Evolutionary conservation across 2,888 invertebrate genomes (phyloP).

Genomic region (Drepana falcataria): DNA sequence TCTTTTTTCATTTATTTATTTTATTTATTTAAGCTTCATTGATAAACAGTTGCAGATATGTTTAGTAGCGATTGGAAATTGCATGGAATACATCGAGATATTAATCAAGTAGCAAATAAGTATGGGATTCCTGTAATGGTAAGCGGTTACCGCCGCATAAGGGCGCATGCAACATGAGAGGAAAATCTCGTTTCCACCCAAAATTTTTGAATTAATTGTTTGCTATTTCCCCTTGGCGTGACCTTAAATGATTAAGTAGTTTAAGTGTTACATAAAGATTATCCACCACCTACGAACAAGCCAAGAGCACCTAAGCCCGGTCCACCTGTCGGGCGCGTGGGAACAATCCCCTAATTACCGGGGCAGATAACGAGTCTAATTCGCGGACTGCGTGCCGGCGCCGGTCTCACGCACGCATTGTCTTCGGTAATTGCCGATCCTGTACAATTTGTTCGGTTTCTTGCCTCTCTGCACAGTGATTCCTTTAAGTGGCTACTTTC

Average conservation of each 20-base stretch:
- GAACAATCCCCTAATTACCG: slow-evolving; percentile 72
- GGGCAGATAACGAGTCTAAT: slow-evolving; percentile 73
- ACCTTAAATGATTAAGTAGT: neutral
- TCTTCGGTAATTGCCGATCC: slow-evolving; percentile 77
- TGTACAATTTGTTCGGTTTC: slow-evolving; percentile 73
- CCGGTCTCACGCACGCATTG: slow-evolving; percentile 76
- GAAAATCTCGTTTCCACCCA: no score
- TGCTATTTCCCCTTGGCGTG: no score
- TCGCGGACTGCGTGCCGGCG: slow-evolving; percentile 72
- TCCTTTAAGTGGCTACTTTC: slow-evolving; percentile 76
- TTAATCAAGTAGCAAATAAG: no score
- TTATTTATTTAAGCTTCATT: no score
- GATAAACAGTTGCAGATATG: no score
- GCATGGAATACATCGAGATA: no score
- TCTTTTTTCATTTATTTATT: no score
- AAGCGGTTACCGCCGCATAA: no score
- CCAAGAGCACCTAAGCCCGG: slow-evolving; percentile 4
- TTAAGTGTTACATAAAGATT: neutral
- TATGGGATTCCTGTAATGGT: no score
- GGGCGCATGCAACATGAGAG: no score
- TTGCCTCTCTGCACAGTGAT: slow-evolving; percentile 72
- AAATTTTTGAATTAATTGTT: no score
- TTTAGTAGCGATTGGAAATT: no score
- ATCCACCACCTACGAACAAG: neutral
- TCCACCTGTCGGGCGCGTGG: slow-evolving; percentile 62